These are phyloP conservation scores for Lepidurus couesii DNA, from an alignment of 1,140 invertebrate species.

Conservation along the genomic window DNA sequence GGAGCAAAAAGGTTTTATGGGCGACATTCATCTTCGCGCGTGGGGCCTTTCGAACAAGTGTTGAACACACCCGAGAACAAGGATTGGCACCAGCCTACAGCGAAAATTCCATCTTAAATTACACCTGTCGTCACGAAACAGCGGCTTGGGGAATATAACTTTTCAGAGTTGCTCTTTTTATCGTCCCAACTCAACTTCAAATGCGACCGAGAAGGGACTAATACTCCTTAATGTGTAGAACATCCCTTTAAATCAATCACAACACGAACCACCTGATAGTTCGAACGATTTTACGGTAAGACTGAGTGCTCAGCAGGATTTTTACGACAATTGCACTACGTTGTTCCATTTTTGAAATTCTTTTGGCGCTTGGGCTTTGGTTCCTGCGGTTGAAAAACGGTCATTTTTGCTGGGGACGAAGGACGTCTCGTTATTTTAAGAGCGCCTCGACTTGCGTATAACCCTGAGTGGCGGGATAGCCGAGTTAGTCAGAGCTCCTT, in stretches of 20 bases:
- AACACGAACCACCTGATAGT: no score
- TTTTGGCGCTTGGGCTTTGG: not conserved
- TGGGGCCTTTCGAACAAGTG: not conserved
- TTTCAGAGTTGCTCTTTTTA: not conserved
- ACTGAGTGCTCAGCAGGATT: not conserved
- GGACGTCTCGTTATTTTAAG: constrained; percentile 22
- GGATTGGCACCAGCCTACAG: not conserved
- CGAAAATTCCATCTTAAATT: not conserved
- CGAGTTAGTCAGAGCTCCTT: constrained; percentile 8
- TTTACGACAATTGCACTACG: not conserved
- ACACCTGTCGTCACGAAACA: not conserved
- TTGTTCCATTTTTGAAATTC: constrained; percentile 2
- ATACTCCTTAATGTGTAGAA: no score
- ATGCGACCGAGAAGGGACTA: no score
- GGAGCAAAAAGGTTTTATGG: not conserved
- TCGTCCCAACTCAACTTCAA: no score
- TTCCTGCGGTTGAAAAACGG: not conserved
- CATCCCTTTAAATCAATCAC: no score
- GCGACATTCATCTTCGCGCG: not conserved
- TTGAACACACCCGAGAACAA: not conserved
- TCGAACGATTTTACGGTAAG: no score
- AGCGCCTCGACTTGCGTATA: constrained; percentile 7
- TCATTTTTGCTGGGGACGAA: constrained; percentile 8
- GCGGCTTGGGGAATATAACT: not conserved
- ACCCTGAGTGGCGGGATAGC: constrained; percentile 20